Base-by-base conservation (phyloP, 2,797 vertebrate genomes). In the Sebastes itinus region DNA sequence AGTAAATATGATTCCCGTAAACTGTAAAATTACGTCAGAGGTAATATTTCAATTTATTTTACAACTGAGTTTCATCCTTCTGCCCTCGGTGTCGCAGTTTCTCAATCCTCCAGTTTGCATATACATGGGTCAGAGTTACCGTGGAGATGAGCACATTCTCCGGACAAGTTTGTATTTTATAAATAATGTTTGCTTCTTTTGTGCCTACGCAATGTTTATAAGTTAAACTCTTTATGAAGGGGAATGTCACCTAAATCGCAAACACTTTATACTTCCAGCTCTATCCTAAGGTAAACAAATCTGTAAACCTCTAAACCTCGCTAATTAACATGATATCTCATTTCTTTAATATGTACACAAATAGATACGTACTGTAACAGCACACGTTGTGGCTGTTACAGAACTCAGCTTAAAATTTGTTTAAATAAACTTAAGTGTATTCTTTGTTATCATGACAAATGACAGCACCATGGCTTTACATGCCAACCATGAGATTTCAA, bases 401-500 rank as follows among this genome's bases (percentile, higher is more conserved):
- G 5, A 66, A 20, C 13, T 42, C 22, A 23, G 0, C 33, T 38
- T 16, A 38, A 46, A 22, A 35, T 63, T 1, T 65, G 62, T 42
- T 35, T 16, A 52, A 30, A 11, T 28, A 46, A 46, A 42, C 14
- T 66, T 4, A 13, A 22, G 6, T 52, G 27, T 4, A 6, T n/a
- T 67, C 6, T 67, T 30, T 30, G 27, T 30, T 52, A 8, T 1
- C 14, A 20, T 27, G 23, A 66, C 9, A 10, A 27, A 65, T 20
- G 18, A 28, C 38, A 0, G 0, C 42, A 46, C 16, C 42, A 46
- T 18, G 42, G 16, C 42, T 16, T 0, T 46, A 46, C 38, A 38
- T 42, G 38, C 5, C 12, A 42, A 42, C 38, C 14, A 16, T 42
- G 38, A 42, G 38, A 42, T 14, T 16, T 42, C 38, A 6, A 42